Base-by-base conservation (phyloP, 1,140 invertebrate species). In the Drosophila kepulauana region DNA sequence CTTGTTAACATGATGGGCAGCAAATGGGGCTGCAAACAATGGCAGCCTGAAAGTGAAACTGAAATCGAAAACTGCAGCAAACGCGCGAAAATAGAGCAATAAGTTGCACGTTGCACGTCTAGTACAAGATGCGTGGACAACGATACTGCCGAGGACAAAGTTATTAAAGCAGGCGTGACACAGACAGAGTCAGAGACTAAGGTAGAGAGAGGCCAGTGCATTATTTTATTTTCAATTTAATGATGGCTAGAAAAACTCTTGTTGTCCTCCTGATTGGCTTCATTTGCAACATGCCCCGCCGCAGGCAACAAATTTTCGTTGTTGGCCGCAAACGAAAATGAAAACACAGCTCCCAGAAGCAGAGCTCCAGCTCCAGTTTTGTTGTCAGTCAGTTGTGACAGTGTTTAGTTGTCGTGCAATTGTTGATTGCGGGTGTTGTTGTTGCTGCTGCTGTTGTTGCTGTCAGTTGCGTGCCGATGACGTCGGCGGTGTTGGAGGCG, bases 191-290 rank as follows among this genome's bases (percentile, higher is more conserved):
- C 35, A 0, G 25, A n/a, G 48, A 20, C 48, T 11, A 1, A 11
- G 49, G 15, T 20, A 56, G 43, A 43, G 38, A 56, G 43, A 43
- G 38, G 41, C 20, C 33, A 66, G 74, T 65, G 85, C 78, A 88
- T 88, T 88, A 88, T 88, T 88, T 88, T 88, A 88, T 88, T 88
- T 89, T 70, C 81, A 84, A 88, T 88, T 88, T 88, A 88, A 88
- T 88, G 85, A 88, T 89, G 81, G 74, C 81, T 28, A 74, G 69
- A 51, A 70, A 35, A 20, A 46, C 49, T 52, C 64, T 62, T 68
- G 72, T 75, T 62, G 71, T 68, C 62, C 61, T 72, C 77, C 85
- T 89, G 85, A 89, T 89, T 88, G 85, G 82, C 78, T 67, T 72
- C 68, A 72, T 75, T 75, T 70, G 77, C 48, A 62, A 56, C 52